Percentiles rank a stretch among this genome's conserved stretches.
Conservation (phyloP, 2,888 invertebrate genomes). For the Gymnosoma rotundatum region DNA sequence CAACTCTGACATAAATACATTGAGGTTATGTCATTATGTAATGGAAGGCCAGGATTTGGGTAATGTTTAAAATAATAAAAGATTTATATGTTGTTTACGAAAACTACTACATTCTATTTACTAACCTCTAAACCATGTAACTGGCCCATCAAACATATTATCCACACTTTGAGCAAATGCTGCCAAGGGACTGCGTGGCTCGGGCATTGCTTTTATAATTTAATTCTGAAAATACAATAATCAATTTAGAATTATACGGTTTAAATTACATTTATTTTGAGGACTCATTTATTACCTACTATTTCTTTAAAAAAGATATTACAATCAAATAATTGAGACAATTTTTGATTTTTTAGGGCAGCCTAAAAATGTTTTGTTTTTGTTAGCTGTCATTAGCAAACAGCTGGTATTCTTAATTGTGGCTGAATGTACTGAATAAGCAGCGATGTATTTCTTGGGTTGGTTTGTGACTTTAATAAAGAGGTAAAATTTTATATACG, state of each 20-base stretch:
- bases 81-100: too few species aligned
- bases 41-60: constrained; percentile 61
- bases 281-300: constrained; percentile 15
- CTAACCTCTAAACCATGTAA: constrained; percentile 89
- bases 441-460: background rate
- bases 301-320: constrained; percentile 18
- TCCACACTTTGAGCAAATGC: constrained; percentile 84
- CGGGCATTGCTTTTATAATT: constrained; percentile 76
- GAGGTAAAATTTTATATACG: background rate
- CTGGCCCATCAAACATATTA: constrained; percentile 86
- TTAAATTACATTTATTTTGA: background rate
- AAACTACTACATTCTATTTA: constrained; percentile 44
- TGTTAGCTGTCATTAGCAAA: background rate
- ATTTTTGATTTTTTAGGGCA: constrained; percentile 29
- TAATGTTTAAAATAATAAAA: background rate
- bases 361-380: constrained; percentile 39
- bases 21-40: constrained; percentile 82
- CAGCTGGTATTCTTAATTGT: constrained; percentile 26
- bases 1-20: constrained; percentile 44
- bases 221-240: constrained; percentile 4
- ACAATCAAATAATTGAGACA: constrained; percentile 16
- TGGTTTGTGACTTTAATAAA: background rate
- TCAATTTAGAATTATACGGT: background rate
- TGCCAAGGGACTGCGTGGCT: constrained; percentile 80
- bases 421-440: background rate